Evolutionary conservation across 2,113 vertebrate species (phyloP), one percentile per base, ranked within the genome.

Genomic region (Cyphomyrus discorhynchus): DNA sequence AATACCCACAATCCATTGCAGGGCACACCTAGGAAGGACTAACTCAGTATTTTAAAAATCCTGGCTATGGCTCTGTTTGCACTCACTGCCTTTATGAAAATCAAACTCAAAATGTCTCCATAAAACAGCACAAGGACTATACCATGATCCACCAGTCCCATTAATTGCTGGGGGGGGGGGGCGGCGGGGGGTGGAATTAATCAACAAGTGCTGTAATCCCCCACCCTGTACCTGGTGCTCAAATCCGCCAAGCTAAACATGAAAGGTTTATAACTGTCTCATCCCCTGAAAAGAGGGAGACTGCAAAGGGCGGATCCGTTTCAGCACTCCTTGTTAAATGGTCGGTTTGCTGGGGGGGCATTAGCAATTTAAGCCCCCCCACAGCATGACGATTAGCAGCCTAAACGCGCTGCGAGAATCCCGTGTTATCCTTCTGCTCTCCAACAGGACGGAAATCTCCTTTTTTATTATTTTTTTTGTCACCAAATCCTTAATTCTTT

Each of bases 401-500:
- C 95, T 95, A 70, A 94, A 94, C 95, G 39, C 42, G 94, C 95
- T 96, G 95, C 94, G 94, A 96, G 95, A 91, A 93, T 92, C 94
- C 94, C 91, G 92, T 96, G 96, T 96, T 96, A 96, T 96, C 96
- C 95, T 94, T 93, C 91, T 91, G 93, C 92, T 92, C 94, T 95
- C 93, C 93, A 93, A 94, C 94, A 95, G 92, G 92, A 95, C 92
- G 94, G 95, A 95, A 96, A 96, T 96, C 95, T 95, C 95, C 95
- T 95, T 95, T 83, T 42, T 80, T 77, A 39, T 80, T 80, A 42
- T 53, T 42, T 80, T 80, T 96, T 96, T 96, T 96, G 96, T 96
- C 95, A 95, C 93, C 95, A 97, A 98, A 98, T 98, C 98, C 97
- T 96, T 97, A 96, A 97, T 97, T 96, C 98, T 97, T 97, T 97